Percentiles rank a stretch among this genome's conserved stretches.
These are phyloP conservation scores for Stercorarius parasiticus DNA, from an alignment of 2,113 vertebrate species.

Conservation along the genomic window DNA sequence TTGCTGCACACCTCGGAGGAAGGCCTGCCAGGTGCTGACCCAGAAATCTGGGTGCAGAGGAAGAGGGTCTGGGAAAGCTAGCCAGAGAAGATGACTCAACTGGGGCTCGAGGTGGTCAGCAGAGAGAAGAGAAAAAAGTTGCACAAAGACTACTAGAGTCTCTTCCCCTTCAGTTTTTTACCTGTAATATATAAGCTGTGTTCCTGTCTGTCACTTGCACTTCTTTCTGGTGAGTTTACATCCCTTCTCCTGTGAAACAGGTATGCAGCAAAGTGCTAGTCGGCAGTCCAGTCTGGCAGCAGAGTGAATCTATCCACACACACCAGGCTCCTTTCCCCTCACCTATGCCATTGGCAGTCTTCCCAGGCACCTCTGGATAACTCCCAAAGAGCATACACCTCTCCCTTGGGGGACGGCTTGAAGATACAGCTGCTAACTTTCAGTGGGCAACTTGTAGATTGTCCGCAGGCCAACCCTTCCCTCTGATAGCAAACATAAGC, in stretches of 20 bases:
- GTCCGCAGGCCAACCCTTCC: background rate
- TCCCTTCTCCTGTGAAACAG: background rate
- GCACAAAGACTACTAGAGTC: background rate
- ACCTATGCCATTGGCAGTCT: background rate
- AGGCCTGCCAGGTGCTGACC: background rate
- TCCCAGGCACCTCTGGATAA: background rate
- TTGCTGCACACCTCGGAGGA: background rate
- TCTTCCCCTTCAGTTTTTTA: background rate
- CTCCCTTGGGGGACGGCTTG: background rate
- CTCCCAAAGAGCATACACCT: rapidly evolving
- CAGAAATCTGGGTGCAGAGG: background rate
- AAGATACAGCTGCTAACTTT: background rate
- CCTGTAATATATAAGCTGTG: background rate
- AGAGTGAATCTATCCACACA: background rate
- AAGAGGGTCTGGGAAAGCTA: background rate
- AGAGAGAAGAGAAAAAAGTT: background rate
- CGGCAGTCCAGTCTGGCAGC: background rate
- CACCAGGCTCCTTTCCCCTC: background rate
- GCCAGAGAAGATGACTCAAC: background rate
- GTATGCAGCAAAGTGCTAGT: background rate
- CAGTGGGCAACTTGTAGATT: background rate
- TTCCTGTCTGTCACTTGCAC: background rate
- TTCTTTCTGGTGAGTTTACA: background rate
- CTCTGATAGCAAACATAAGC: background rate
- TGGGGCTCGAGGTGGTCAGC: rapidly evolving